Evolutionary conservation across 1,140 invertebrate genomes (phyloP).

Genomic region (Olivierus martensii): DNA sequence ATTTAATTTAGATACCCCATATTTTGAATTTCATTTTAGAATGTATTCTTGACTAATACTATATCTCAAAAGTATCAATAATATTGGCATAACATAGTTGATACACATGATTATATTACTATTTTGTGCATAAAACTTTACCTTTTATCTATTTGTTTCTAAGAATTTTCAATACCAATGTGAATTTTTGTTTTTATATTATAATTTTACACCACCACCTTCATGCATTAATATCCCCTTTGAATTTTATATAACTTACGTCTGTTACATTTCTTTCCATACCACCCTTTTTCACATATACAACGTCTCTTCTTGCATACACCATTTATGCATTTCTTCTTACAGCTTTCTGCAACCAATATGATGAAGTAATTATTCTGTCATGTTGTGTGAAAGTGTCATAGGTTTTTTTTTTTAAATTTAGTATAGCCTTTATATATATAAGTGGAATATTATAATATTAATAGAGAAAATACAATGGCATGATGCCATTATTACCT

Average conservation of each 20-base stretch:
- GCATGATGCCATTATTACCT: background rate
- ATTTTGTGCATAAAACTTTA: too few species aligned
- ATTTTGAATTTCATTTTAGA: too few species aligned
- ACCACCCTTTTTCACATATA: conserved; percentile 13
- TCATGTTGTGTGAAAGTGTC: background rate
- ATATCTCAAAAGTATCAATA: too few species aligned
- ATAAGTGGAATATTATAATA: background rate
- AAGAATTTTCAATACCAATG: too few species aligned
- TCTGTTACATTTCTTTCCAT: conserved; percentile 8
- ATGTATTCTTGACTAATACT: too few species aligned
- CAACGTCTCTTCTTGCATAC: conserved; percentile 4
- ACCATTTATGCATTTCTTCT: conserved; percentile 8
- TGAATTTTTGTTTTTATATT: background rate
- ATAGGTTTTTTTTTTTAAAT: background rate
- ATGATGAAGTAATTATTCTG: background rate
- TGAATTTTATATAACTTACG: conserved; percentile 1
- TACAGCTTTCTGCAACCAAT: conserved; percentile 11
- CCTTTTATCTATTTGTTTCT: too few species aligned
- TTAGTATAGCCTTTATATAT: background rate
- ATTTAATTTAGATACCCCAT: too few species aligned
- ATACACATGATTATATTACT: too few species aligned
- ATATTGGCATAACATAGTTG: too few species aligned
- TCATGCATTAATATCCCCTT: background rate
- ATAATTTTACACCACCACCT: background rate
- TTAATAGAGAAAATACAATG: background rate